Evolutionary conservation across 2,113 vertebrate species (phyloP).

Genomic region (Tyto alba): DNA sequence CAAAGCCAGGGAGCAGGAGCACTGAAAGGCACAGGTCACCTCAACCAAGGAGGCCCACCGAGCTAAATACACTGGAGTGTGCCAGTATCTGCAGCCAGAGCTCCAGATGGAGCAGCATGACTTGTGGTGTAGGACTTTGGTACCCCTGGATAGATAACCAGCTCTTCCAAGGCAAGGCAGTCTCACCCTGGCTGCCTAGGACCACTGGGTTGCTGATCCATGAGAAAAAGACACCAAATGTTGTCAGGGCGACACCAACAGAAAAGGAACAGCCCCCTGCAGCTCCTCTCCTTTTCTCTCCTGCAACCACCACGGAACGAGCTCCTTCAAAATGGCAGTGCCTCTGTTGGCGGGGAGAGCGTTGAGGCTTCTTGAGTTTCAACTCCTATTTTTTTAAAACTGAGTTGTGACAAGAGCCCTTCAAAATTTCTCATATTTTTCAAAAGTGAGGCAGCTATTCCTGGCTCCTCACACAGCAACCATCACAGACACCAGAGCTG

Average conservation of each 20-base stretch:
- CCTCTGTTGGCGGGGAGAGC: not conserved
- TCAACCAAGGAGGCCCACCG: rapidly evolving
- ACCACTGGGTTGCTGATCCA: not conserved
- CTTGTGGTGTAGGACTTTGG: not conserved
- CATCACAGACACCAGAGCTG: not conserved
- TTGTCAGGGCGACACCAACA: not conserved
- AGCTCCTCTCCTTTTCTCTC: not conserved
- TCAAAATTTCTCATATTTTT: not conserved
- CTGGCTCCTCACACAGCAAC: not conserved
- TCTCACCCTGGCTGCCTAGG: not conserved
- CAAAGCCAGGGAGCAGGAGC: not conserved
- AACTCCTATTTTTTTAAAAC: not conserved
- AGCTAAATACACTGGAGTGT: not conserved
- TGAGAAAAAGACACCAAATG: not conserved
- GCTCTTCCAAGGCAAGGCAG: not conserved
- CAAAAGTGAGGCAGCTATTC: not conserved
- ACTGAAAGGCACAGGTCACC: not conserved
- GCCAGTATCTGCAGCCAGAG: not conserved
- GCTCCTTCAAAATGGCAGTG: rapidly evolving
- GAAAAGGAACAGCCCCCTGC: not conserved
- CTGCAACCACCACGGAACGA: rapidly evolving
- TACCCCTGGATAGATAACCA: not conserved
- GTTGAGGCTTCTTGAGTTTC: not conserved
- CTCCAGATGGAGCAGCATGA: rapidly evolving
- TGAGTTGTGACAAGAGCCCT: not conserved